These are phyloP conservation scores for Drosophila murphyi DNA, from an alignment of 1,140 invertebrate species.

Conservation along the genomic window DNA sequence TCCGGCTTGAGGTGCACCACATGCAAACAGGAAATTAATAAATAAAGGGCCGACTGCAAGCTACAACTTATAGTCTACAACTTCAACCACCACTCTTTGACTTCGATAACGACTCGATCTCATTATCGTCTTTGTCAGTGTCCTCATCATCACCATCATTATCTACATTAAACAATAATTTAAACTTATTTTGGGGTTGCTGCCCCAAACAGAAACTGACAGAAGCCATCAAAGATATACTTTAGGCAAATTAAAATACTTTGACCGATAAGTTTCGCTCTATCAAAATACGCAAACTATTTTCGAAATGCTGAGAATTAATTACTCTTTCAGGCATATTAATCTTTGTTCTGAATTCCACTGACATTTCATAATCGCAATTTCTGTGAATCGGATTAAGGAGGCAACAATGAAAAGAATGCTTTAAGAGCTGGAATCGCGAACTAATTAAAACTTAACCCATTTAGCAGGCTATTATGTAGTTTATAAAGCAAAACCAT, in stretches of 20 bases:
- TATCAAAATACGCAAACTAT: too few relatives aligned
- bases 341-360: too few relatives aligned
- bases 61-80: slow-evolving; percentile 25
- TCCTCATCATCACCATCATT: slow-evolving; percentile 28
- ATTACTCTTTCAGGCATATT: too few relatives aligned
- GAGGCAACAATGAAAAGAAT: too few relatives aligned
- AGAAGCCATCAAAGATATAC: background rate
- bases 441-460: too few relatives aligned
- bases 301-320: too few relatives aligned
- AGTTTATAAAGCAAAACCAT: too few relatives aligned
- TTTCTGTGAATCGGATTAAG: too few relatives aligned
- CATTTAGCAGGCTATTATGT: too few relatives aligned
- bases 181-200: slow-evolving; percentile 47
- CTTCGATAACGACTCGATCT: slow-evolving; percentile 34
- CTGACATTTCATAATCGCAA: too few relatives aligned
- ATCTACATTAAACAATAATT: slow-evolving; percentile 33
- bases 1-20: slow-evolving; percentile 77
- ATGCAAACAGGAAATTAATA: slow-evolving; percentile 80
- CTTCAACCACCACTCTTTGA: slow-evolving; percentile 63
- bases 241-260: background rate
- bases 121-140: slow-evolving; percentile 41
- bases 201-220: slow-evolving; percentile 32
- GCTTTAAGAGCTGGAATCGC: too few relatives aligned
- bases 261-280: too few relatives aligned
- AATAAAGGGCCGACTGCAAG: slow-evolving; percentile 54